phyloP scores from a whole-genome alignment of 2,113 vertebrate species.

The Hippopotamus amphibius region DNA sequence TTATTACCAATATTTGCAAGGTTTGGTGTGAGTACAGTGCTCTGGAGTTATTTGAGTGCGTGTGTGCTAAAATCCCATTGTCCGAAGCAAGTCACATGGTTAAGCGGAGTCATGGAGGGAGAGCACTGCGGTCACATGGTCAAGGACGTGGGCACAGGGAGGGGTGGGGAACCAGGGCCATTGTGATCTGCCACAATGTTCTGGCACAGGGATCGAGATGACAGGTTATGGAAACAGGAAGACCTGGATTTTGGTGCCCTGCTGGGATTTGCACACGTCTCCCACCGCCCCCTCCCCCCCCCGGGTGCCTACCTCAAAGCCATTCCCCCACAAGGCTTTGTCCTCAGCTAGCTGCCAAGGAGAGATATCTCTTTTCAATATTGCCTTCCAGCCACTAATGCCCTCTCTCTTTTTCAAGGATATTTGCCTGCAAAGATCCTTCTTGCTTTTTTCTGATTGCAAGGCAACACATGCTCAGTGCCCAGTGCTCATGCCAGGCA shows the following conservation, averaged over 20 bases:
- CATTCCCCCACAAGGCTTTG: background rate
- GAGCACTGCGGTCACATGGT: background rate
- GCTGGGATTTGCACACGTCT: background rate
- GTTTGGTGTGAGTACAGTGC: background rate
- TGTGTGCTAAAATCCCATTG: background rate
- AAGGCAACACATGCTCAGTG: background rate
- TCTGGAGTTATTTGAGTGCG: background rate
- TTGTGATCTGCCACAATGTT: fast-evolving
- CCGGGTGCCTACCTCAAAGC: background rate
- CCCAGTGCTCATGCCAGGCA: too few relatives aligned
- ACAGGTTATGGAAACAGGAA: background rate
- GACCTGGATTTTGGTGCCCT: background rate
- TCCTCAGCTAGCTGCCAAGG: background rate
- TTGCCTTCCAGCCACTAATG: background rate
- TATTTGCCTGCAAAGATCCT: background rate
- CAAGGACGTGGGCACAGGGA: background rate
- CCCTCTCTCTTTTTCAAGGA: background rate
- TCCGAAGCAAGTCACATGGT: background rate
- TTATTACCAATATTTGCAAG: background rate
- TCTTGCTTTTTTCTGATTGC: background rate
- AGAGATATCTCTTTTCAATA: background rate
- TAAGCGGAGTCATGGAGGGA: background rate
- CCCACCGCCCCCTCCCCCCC: too few relatives aligned
- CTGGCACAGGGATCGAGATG: background rate
- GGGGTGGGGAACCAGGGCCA: background rate